Base-by-base conservation (phyloP, 2,888 invertebrate species). In the Microctonus hyperodae region DNA sequence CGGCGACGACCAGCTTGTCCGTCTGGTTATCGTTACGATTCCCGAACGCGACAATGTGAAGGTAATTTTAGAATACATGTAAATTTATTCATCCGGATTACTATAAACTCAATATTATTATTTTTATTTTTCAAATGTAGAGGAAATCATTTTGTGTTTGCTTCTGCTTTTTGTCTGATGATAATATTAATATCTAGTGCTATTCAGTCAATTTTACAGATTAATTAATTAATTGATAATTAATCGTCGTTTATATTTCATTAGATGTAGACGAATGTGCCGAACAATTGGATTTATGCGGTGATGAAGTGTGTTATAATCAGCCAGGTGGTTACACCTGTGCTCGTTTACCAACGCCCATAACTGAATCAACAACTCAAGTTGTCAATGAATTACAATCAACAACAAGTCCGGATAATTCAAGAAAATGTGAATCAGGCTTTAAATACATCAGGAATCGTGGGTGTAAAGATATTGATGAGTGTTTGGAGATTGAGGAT, bases 201-300 rank as follows among this genome's bases (percentile, higher is more conserved):
- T n/a, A 51, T 40, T 23, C 33, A 61, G 33, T 33, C 23, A 11
- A n/a, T 22, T 4, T 11, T 10, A 13, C 1, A 35, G 23, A 23
- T 58, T 4, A 31, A 50, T 23, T 44, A 23, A 23, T 58, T 4
- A 31, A 50, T 23, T 44, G 13, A 10, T 20, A 33, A 23, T 37
- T 53, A 16, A 9, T 48, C 57, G 33, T 22, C 31, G 0, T 22
- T 40, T 70, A 33, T 48, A 40, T 16, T 22, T 51, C 5, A 48
- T 69, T 79, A 94, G 94, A 94, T 85, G 88, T 94, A 73, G 90
- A 94, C 79, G 95, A 95, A 82, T 95, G 95, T 76, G 85, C 86
- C 0, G 85, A 87, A 50, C 89, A 89, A 33, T 85, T 87, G 62
- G 85, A 91, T 64, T 85, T 87, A 62, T 90, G 90, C 64, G 87